Conservation (phyloP, 2,888 invertebrate species). For the Oeneis ivallda region DNA sequence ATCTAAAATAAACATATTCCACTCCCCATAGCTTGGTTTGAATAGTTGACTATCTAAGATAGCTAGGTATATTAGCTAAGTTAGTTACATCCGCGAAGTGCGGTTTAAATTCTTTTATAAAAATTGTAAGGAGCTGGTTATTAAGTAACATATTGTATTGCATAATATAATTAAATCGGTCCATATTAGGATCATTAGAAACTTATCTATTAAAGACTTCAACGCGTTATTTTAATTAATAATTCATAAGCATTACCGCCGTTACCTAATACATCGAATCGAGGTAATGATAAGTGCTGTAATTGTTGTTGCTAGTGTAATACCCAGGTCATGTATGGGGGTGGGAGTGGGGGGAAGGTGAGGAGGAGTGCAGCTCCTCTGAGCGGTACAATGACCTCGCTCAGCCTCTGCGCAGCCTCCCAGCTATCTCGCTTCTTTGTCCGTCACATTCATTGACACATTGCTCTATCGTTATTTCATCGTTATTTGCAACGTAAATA, state of each 20-base stretch:
- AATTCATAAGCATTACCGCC: slow-evolving; percentile 5
- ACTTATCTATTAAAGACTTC: slow-evolving; percentile 19
- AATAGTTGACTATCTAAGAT: too few species aligned
- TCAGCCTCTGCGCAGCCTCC: slow-evolving; percentile 62
- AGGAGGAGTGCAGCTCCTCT: slow-evolving; percentile 61
- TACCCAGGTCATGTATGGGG: slow-evolving; percentile 34
- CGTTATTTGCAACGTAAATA: slow-evolving; percentile 2
- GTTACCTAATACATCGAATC: slow-evolving; percentile 5
- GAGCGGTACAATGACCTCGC: slow-evolving; percentile 71
- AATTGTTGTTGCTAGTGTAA: slow-evolving; percentile 31
- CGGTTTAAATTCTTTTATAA: not conserved
- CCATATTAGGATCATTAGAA: slow-evolving; percentile 4
- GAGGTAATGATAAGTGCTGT: slow-evolving; percentile 23
- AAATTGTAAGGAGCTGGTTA: not conserved
- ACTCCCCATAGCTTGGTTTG: too few species aligned
- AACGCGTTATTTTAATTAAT: slow-evolving; percentile 13
- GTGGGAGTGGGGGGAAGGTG: slow-evolving; percentile 40
- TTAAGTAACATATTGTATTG: slow-evolving; percentile 3
- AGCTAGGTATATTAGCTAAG: too few species aligned
- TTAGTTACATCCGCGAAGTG: too few species aligned
- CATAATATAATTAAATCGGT: slow-evolving; percentile 10
- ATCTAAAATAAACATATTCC: too few species aligned
- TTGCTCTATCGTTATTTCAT: slow-evolving; percentile 19
- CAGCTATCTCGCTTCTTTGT: slow-evolving; percentile 55
- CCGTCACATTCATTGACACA: slow-evolving; percentile 55